Conservation (phyloP, 2,888 invertebrate species). For the Acanthosepion esculentum region DNA sequence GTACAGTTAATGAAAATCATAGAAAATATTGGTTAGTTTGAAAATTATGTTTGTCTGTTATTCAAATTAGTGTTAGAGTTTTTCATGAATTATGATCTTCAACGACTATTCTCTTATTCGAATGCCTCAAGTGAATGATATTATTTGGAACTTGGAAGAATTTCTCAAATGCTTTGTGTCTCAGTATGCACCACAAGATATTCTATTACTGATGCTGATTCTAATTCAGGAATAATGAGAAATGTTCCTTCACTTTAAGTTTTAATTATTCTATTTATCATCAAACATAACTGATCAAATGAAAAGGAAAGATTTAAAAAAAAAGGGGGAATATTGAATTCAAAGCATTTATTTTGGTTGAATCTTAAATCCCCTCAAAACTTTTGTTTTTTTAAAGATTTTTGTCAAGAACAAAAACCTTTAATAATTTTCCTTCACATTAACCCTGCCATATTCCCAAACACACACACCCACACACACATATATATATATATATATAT, state of each 20-base stretch:
- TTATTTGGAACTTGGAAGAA: background rate
- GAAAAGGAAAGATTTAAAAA: background rate
- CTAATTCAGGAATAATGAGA: background rate
- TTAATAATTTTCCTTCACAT: background rate
- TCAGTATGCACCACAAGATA: background rate
- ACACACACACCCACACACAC: too few relatives aligned
- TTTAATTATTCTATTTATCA: background rate
- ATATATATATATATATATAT: too few relatives aligned
- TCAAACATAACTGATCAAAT: background rate
- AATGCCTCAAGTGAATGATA: background rate
- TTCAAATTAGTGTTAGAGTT: background rate
- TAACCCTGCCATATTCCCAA: background rate
- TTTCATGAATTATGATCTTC: background rate
- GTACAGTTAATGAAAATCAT: background rate
- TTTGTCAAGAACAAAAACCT: background rate
- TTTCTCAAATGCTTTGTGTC: conserved; percentile 23
- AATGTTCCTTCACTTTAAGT: background rate
- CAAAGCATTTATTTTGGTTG: background rate
- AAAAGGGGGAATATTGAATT: background rate
- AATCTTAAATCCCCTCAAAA: background rate
- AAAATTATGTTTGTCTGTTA: too few relatives aligned
- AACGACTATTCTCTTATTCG: background rate
- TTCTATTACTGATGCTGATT: too few relatives aligned
- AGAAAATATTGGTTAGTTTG: background rate
- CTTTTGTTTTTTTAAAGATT: background rate